Evolutionary conservation across 2,797 vertebrate species (phyloP).

Genomic region (Podargus strigoides): DNA sequence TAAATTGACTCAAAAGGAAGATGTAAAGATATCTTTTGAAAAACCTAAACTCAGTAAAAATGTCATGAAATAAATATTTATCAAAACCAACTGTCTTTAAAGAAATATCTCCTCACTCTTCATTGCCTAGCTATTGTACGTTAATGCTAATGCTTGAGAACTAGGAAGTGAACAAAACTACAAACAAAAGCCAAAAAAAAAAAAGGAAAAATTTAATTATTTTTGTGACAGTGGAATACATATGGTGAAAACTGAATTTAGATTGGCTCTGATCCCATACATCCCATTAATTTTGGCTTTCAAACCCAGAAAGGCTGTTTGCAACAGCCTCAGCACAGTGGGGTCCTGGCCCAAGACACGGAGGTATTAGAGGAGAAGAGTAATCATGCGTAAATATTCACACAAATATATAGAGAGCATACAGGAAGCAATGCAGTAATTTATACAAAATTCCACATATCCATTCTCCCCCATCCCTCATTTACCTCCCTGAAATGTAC

Average conservation of each 20-base stretch:
- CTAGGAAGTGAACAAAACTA: not conserved
- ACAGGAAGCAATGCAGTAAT: not conserved
- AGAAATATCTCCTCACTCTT: not conserved
- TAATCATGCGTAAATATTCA: not conserved
- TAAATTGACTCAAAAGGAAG: not conserved
- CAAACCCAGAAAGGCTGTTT: not conserved
- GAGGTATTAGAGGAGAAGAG: not conserved
- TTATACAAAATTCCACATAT: not conserved
- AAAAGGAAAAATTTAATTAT: not conserved
- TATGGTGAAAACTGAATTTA: conserved; percentile 32
- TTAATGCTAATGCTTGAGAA: not conserved
- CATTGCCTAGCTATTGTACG: not conserved
- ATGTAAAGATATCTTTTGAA: not conserved
- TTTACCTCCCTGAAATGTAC: not conserved
- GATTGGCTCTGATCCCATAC: conserved; percentile 2
- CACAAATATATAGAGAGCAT: not conserved
- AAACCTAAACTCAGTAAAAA: not conserved
- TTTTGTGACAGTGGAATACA: not conserved
- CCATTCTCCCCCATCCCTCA: fast-evolving
- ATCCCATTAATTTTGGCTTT: conserved; percentile 28
- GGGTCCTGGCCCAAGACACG: not conserved
- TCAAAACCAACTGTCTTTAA: not conserved
- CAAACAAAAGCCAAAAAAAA: not conserved
- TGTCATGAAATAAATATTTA: not conserved
- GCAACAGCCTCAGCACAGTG: conserved; percentile 26